Base-by-base conservation (phyloP, 2,888 invertebrate genomes). In the Acholoe squamosa region DNA sequence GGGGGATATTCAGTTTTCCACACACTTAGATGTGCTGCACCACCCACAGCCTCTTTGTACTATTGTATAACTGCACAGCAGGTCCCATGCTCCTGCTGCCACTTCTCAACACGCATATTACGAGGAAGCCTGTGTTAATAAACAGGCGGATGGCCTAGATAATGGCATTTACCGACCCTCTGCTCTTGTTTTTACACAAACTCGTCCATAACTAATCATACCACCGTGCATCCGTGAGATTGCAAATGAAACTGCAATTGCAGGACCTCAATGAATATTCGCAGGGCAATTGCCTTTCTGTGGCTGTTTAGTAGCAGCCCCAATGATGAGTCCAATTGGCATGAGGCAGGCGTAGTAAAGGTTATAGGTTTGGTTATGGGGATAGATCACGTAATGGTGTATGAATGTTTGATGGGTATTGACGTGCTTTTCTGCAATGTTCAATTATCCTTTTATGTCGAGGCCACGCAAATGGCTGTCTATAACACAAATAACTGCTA, bases 191-290 rank as follows among this genome's bases (percentile, higher is more conserved):
- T 61, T 61, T 3, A 61, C 61, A n/a, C n/a, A 61, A 61, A 61
- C 7, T 61, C 61, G 19, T n/a, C 61, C 61, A 61, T 61, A 61
- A 61, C 61, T 61, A 61, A 61, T 61, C 61, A 61, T 61, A 61
- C 61, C 61, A 43, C 43, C 61, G 19, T 19, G 61, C 61, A 61
- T 61, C 61, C 61, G 61, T 61, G 61, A 61, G n/a, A 61, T 61
- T 61, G 61, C 61, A 61, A 61, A 61, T 61, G n/a, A 61, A 61
- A 61, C n/a, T 19, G 61, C 61, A 61, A 61, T 61, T 61, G n/a
- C 61, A n/a, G n/a, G 19, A 7, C n/a, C 61, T 61, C n/a, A 1
- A 61, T 61, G 22, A 61, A 61, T 61, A 61, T 61, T 61, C n/a
- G 22, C 61, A n/a, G 19, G 22, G 19, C 19, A 19, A 61, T 61